phyloP scores from a whole-genome alignment of 1,140 invertebrate genomes.

The Bombyx mori region ASM3026992v2 NC_085108.1:1513001-1513500 shows the following conservation, averaged over 20 bases:
- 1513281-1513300: conserved; percentile 13
- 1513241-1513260: conserved; percentile 12
- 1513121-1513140: conserved; percentile 67
- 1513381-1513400: too few species aligned
- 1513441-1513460: too few species aligned
- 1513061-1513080: neutral
- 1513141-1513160: conserved; percentile 74
- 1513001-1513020: neutral
- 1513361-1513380: too few species aligned
- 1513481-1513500: too few species aligned
- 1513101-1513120: conserved; percentile 66
- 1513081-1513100: conserved; percentile 8
- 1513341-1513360: neutral
- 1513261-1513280: conserved; percentile 25
- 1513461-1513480: too few species aligned
- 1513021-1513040: neutral
- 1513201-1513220: conserved; percentile 79
- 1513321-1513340: neutral
- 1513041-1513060: neutral
- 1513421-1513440: too few species aligned
- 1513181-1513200: conserved; percentile 78
- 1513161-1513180: conserved; percentile 79
- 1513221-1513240: conserved; percentile 6
- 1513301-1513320: neutral
- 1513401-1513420: too few species aligned